Conservation (phyloP, 92 coral and sea anemone species). For the Siderastrea radians region DNA sequence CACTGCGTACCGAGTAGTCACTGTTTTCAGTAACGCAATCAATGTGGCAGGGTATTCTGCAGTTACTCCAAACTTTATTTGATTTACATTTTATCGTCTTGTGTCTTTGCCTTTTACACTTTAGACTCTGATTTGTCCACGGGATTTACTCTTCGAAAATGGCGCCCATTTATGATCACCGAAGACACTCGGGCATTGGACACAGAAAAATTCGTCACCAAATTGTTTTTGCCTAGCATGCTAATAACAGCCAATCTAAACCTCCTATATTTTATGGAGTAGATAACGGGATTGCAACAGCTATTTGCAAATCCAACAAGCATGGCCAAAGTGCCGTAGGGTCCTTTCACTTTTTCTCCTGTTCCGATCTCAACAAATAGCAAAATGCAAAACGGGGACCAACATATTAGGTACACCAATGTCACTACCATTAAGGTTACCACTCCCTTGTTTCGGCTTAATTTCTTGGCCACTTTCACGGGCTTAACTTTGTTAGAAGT, state of each 20-base stretch:
- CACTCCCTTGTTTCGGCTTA: constrained; percentile 72
- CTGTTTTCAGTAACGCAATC: no score
- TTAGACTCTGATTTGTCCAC: neutral
- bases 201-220: neutral
- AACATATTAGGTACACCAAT: constrained; percentile 76
- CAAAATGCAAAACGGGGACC: constrained; percentile 92
- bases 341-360: constrained; percentile 64
- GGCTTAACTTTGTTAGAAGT: neutral
- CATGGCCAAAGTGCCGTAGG: constrained; percentile 76
- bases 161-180: neutral
- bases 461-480: neutral
- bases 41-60: no score
- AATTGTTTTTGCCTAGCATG: constrained; percentile 35
- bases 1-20: no score
- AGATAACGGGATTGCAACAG: constrained; percentile 87
- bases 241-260: constrained; percentile 68
- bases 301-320: constrained; percentile 82
- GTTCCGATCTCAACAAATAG: constrained; percentile 80
- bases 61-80: no score
- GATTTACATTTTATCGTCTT: neutral
- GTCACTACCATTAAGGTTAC: constrained; percentile 74
- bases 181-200: neutral
- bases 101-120: neutral
- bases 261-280: constrained; percentile 78
- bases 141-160: neutral